phyloP scores from a whole-genome alignment of 2,113 vertebrate genomes.

The Stegastes partitus region DNA sequence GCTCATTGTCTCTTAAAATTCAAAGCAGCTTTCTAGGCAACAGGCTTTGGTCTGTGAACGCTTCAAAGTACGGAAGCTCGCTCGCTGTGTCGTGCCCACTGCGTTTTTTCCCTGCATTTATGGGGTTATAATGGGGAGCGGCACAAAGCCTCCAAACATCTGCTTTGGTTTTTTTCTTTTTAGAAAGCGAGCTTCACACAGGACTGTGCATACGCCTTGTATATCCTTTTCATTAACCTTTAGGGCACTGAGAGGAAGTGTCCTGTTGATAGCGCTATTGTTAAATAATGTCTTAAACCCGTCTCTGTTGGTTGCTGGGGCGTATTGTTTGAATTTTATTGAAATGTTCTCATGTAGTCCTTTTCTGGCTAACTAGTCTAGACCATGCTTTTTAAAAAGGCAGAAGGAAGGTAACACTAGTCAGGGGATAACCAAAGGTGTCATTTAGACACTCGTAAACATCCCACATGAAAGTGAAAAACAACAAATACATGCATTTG shows the following conservation, averaged over 20 bases:
- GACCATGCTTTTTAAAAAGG: slow-evolving; percentile 19
- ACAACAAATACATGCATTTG: background rate
- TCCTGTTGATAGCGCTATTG: slow-evolving; percentile 62
- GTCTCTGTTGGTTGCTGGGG: slow-evolving; percentile 34
- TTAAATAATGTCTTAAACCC: slow-evolving; percentile 64
- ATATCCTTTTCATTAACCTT: slow-evolving; percentile 66
- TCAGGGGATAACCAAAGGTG: slow-evolving; percentile 8
- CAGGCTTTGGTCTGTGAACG: slow-evolving; percentile 46
- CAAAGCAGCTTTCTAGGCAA: slow-evolving; percentile 47
- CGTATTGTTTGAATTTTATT: slow-evolving; percentile 62
- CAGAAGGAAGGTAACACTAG: background rate
- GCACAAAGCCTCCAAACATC: slow-evolving; percentile 71
- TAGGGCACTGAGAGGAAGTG: slow-evolving; percentile 62
- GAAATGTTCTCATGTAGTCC: slow-evolving; percentile 58
- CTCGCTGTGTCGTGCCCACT: slow-evolving; percentile 42
- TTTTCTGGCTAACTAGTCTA: background rate
- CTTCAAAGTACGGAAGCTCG: slow-evolving; percentile 62
- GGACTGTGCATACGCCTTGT: slow-evolving; percentile 31
- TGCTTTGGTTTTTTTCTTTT: slow-evolving; percentile 73
- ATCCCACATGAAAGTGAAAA: background rate
- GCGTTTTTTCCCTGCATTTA: slow-evolving; percentile 63
- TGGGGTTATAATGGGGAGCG: slow-evolving; percentile 56
- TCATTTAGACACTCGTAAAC: slow-evolving; percentile 34
- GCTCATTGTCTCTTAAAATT: slow-evolving; percentile 48
- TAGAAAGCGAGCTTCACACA: slow-evolving; percentile 48